Base-by-base conservation (phyloP, 1,140 invertebrate species). In the Ceratosolen fusciceps region DNA sequence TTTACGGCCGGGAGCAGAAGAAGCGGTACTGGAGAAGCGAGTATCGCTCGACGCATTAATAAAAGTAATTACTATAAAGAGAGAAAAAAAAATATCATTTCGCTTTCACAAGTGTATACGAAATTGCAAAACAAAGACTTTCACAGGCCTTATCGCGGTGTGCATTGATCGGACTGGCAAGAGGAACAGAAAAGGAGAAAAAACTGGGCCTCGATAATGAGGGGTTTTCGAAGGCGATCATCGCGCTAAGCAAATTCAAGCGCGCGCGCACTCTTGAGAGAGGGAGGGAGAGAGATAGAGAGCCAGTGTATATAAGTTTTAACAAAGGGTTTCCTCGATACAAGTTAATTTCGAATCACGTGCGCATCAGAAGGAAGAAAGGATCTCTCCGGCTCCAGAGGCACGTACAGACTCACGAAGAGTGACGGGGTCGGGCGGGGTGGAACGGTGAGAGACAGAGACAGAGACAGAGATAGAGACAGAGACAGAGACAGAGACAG, bases 291-390 rank as follows among this genome's bases (percentile, higher is more conserved):
- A 21, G 49, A 52, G 49, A 21, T 9, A 52, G 49, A 52, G 49
- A 65, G 34, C 21, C 2, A 65, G 31, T 47, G 0, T 68, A n/a
- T 68, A 68, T 68, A 68, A 43, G 39, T n/a, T 43, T 26, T 26
- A 62, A 54, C 62, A 76, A 76, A 68, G 62, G 60, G 34, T 67
- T 74, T 74, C 60, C 62, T 68, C 74, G 62, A 67, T 49, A 76
- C 79, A 31, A 81, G 75, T 81, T 81, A 73, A 77, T 78, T 78
- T 74, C 14, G 49, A 74, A 74, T 73, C 54, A 62, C 49, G 67
- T 39, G 52, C 72, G 54, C 49, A 58, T 65, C 56, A 43, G 39
- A 34, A 67, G 75, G 65, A 70, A 77, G 65, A 77, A 77, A 77
- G 75, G 49, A 70, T 70, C 56, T 7, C 21, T 58, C 29, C 8